phyloP scores from a whole-genome alignment of 92 coral and sea anemone genomes.

The Palythoa heliodiscus region DNA sequence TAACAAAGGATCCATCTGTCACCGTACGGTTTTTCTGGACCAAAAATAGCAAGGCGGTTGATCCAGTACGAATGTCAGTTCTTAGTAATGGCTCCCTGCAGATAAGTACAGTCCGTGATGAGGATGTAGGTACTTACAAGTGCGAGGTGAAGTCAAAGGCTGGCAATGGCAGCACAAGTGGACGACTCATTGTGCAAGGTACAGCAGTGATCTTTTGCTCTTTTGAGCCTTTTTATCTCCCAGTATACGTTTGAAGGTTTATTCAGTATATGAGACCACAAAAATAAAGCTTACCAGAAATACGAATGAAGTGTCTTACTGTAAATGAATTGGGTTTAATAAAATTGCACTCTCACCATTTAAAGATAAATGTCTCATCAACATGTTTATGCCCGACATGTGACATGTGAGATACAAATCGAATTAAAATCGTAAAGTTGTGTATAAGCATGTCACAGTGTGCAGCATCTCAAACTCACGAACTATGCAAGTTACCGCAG shows the following conservation, averaged over 20 bases:
- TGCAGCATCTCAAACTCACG: too few species aligned
- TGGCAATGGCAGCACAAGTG: conserved; percentile 89
- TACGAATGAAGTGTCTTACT: too few species aligned
- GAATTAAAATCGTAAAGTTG: too few species aligned
- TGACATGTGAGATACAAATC: too few species aligned
- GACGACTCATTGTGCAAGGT: conserved; percentile 88
- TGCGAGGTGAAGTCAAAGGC: conserved; percentile 79
- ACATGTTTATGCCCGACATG: too few species aligned
- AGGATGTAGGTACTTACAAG: conserved; percentile 82
- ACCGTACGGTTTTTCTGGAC: conserved; percentile 79
- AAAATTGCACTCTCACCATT: too few species aligned
- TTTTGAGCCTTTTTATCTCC: background rate
- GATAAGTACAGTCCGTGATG: conserved; percentile 68
- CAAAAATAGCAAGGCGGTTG: conserved; percentile 66
- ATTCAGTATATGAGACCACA: background rate
- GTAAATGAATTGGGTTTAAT: too few species aligned
- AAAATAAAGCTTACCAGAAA: too few species aligned
- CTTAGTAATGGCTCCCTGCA: conserved; percentile 74
- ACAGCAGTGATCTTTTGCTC: background rate
- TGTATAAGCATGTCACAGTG: too few species aligned
- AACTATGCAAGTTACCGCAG: too few species aligned
- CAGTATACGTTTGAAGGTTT: background rate
- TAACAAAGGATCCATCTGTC: conserved; percentile 68
- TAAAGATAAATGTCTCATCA: too few species aligned
- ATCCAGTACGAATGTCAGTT: conserved; percentile 53